phyloP scores from a whole-genome alignment of 2,888 invertebrate genomes.

The Drosophila limbata region DNA sequence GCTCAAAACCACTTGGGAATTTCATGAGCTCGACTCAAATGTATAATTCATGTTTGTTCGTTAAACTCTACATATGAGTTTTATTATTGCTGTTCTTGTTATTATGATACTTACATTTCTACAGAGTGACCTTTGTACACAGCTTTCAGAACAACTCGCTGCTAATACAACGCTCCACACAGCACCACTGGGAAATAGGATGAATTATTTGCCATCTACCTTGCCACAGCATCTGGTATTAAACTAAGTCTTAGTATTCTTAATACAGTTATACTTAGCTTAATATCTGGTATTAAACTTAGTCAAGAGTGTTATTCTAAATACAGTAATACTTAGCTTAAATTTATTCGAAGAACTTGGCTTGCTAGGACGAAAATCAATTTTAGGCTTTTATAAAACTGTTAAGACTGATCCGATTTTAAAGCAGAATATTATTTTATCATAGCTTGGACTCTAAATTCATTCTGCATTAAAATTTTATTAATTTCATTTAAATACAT shows the following conservation, averaged over 20 bases:
- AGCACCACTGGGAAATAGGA: conserved; percentile 24
- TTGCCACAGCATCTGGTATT: not conserved
- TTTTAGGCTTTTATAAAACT: no score
- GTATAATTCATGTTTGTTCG: conserved; percentile 39
- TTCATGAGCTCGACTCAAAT: conserved; percentile 20
- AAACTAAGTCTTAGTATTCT: not conserved
- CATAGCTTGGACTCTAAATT: no score
- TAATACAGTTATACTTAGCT: not conserved
- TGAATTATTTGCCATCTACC: conserved; percentile 1
- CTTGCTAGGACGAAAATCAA: no score
- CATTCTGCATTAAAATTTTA: no score
- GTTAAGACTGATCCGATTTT: no score
- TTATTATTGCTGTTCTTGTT: not conserved
- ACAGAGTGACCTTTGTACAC: not conserved
- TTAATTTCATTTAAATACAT: no score
- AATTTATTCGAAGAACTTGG: no score
- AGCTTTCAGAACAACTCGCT: not conserved
- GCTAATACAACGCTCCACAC: not conserved
- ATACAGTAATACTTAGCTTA: not conserved
- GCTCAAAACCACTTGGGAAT: conserved; percentile 30
- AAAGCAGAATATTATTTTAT: no score
- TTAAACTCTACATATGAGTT: not conserved
- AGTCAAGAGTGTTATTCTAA: not conserved
- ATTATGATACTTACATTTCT: not conserved
- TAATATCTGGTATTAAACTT: not conserved